These are phyloP conservation scores for Mellivora capensis DNA, from an alignment of 2,113 vertebrate species.

Conservation along the genomic window DNA sequence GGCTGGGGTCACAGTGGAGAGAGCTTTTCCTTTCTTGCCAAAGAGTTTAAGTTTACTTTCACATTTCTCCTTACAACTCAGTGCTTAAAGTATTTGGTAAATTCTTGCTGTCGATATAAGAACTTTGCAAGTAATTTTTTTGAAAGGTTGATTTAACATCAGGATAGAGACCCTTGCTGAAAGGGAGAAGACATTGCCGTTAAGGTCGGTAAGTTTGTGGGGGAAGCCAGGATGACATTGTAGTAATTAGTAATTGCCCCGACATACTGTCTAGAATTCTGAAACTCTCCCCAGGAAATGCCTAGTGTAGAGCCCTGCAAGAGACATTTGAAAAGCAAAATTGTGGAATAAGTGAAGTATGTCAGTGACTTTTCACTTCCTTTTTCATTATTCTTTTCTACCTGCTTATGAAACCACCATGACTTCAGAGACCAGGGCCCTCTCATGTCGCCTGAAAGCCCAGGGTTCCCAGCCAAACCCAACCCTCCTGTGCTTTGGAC, in stretches of 20 bases:
- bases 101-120: not conserved
- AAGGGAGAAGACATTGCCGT: not conserved
- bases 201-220: not conserved
- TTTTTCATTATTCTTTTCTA: not conserved
- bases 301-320: not conserved
- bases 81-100: not conserved
- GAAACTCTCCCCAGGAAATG: constrained; percentile 30
- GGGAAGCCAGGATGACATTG: not conserved
- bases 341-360: constrained; percentile 41
- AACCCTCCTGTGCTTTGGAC: not conserved
- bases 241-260: not conserved
- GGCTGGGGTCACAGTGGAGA: not conserved
- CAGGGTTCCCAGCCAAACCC: not conserved
- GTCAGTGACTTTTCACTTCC: constrained; percentile 48
- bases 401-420: not conserved
- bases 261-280: not conserved
- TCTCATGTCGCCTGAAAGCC: not conserved
- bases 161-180: not conserved
- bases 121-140: not conserved
- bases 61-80: not conserved
- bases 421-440: not conserved
- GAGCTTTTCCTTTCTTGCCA: not conserved
- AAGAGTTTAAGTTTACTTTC: not conserved
- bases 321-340: constrained; percentile 25
- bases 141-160: not conserved